Percentiles rank a stretch among this genome's conserved stretches.
These are phyloP conservation scores for Fulmarus glacialis DNA, from an alignment of 2,113 vertebrate genomes.

Conservation along the genomic window DNA sequence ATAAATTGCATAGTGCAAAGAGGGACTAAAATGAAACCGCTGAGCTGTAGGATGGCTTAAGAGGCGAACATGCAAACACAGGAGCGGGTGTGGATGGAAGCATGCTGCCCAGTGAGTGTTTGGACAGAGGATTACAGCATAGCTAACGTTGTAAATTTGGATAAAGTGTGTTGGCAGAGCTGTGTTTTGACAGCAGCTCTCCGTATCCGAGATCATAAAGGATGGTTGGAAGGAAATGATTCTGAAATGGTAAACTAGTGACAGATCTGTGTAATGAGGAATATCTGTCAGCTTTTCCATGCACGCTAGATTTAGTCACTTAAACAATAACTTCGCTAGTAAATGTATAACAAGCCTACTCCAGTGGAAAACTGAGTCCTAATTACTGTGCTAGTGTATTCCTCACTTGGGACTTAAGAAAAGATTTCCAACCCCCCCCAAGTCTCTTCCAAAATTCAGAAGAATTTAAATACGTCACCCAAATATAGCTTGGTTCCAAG, in stretches of 20 bases:
- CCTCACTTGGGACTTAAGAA: background rate
- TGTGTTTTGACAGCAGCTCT: background rate
- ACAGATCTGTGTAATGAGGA: background rate
- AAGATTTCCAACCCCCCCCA: background rate
- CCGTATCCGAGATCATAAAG: background rate
- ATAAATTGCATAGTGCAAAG: background rate
- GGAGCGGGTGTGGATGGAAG: background rate
- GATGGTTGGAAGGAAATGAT: background rate
- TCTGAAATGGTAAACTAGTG: background rate
- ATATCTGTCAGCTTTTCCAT: background rate
- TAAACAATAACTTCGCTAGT: background rate
- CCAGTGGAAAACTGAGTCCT: background rate
- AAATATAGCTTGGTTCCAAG: background rate
- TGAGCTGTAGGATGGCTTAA: background rate
- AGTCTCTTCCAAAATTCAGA: background rate
- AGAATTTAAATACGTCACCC: background rate
- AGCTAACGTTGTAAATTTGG: background rate
- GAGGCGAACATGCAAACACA: accelerated
- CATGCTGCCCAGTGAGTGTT: background rate
- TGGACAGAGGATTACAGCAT: background rate
- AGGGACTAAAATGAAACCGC: background rate
- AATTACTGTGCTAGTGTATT: background rate
- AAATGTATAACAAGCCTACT: background rate
- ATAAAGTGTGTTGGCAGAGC: background rate
- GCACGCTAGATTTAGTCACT: background rate